A percentile compares a stretch with the other conserved stretches of the same genome.
These are phyloP conservation scores for Oceanodroma leucorhoa DNA, from an alignment of 2,797 vertebrate genomes.

Conservation along the genomic window DNA sequence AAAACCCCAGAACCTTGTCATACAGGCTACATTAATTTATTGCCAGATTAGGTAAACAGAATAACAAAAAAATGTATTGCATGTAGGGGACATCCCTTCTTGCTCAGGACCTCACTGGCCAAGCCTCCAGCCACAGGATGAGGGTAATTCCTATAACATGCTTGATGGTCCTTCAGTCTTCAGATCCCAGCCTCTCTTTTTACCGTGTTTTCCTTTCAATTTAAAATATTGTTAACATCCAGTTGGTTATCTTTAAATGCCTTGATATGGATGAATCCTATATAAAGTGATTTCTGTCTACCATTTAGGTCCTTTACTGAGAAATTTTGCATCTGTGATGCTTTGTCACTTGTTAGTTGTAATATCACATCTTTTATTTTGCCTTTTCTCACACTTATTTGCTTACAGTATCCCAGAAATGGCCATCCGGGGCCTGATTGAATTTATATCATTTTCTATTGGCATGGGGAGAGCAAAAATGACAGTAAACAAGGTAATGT, in stretches of 20 bases:
- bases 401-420: not conserved
- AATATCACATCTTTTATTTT: not conserved
- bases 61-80: not conserved
- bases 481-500: not conserved
- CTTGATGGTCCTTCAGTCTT: not conserved
- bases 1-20: not conserved
- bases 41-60: not conserved
- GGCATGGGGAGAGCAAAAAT: not conserved
- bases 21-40: not conserved
- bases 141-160: not conserved
- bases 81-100: not conserved
- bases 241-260: not conserved
- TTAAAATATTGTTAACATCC: not conserved
- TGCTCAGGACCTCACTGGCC: not conserved
- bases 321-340: not conserved
- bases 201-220: not conserved
- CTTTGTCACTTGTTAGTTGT: not conserved
- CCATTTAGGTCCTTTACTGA: not conserved
- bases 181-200: not conserved
- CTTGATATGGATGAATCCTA: not conserved
- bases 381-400: not conserved
- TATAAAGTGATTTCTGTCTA: not conserved
- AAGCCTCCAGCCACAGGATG: not conserved
- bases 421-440: not conserved
- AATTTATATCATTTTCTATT: not conserved